phyloP scores from a whole-genome alignment of 2,797 vertebrate species.

The Sebastes taczanowskii region DNA sequence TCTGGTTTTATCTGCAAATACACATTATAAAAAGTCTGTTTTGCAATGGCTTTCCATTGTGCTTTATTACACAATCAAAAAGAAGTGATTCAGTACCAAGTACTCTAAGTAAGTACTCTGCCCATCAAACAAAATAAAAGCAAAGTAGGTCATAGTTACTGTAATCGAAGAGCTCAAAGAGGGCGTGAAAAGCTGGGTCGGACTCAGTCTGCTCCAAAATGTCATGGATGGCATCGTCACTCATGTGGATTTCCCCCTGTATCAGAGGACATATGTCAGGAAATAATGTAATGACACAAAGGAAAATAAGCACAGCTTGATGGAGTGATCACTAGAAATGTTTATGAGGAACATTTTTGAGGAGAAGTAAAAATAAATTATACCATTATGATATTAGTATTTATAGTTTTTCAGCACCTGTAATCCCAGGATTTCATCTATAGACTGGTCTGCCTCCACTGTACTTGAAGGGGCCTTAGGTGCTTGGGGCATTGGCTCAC shows the following conservation, averaged over 20 bases:
- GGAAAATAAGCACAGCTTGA: not conserved
- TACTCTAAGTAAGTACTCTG: not conserved
- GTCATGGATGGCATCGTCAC: constrained; percentile 96
- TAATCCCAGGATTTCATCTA: constrained; percentile 96
- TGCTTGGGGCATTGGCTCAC: constrained; percentile 86
- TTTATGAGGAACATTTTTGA: not conserved
- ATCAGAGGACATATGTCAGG: constrained; percentile 4
- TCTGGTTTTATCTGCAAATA: constrained; percentile 88
- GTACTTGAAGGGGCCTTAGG: constrained; percentile 84
- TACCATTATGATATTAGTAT: not conserved
- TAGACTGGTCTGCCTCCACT: constrained; percentile 90
- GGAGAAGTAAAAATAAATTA: not conserved
- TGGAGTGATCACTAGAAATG: not conserved
- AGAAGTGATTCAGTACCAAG: not conserved
- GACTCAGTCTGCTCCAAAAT: constrained; percentile 97
- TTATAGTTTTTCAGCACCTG: constrained; percentile 81
- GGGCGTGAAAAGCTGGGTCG: constrained; percentile 97
- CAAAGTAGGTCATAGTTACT: constrained; percentile 81
- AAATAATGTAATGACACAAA: not conserved
- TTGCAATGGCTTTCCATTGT: not conserved
- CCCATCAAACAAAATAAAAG: not conserved
- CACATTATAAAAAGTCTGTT: not conserved
- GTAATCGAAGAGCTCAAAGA: constrained; percentile 96
- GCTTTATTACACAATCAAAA: not conserved
- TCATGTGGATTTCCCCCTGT: constrained; percentile 98